phyloP scores from a whole-genome alignment of 2,888 invertebrate species.

The Nomada hirtipes region DNA sequence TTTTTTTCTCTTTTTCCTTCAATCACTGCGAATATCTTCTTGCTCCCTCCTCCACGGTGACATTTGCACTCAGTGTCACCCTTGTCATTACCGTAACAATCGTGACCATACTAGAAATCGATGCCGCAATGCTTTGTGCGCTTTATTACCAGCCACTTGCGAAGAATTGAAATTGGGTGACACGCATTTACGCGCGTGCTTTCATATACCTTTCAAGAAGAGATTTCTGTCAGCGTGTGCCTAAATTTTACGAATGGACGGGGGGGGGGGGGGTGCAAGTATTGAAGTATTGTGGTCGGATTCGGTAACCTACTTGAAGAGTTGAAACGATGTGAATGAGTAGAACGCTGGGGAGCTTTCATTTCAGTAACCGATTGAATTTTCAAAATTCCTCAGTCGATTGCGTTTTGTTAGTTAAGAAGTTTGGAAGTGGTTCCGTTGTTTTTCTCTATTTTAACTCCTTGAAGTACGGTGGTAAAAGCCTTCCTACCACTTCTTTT shows the following conservation, averaged over 20 bases:
- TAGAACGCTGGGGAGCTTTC: background rate
- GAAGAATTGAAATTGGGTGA: conserved; percentile 29
- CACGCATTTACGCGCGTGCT: background rate
- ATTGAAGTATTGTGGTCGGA: background rate
- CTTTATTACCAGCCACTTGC: conserved; percentile 47
- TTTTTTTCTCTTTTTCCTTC: conserved; percentile 49
- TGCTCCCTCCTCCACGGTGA: conserved; percentile 31
- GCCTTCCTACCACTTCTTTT: too few species aligned
- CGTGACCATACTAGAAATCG: conserved; percentile 61
- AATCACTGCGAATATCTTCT: conserved; percentile 66
- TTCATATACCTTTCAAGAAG: conserved; percentile 12
- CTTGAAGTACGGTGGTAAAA: too few species aligned
- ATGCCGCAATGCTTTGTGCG: conserved; percentile 54
- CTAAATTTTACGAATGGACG: background rate
- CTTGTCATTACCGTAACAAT: conserved; percentile 64
- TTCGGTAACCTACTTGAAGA: background rate
- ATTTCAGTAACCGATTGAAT: background rate
- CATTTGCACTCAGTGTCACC: conserved; percentile 67
- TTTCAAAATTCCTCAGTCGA: background rate
- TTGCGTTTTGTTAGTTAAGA: background rate
- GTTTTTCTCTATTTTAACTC: too few species aligned
- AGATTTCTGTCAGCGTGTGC: conserved; percentile 29
- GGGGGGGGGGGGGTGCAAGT: too few species aligned
- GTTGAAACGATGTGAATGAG: too few species aligned
- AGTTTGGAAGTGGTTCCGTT: too few species aligned